phyloP scores from a whole-genome alignment of 2,113 vertebrate genomes.

The Rattus rattus region DNA sequence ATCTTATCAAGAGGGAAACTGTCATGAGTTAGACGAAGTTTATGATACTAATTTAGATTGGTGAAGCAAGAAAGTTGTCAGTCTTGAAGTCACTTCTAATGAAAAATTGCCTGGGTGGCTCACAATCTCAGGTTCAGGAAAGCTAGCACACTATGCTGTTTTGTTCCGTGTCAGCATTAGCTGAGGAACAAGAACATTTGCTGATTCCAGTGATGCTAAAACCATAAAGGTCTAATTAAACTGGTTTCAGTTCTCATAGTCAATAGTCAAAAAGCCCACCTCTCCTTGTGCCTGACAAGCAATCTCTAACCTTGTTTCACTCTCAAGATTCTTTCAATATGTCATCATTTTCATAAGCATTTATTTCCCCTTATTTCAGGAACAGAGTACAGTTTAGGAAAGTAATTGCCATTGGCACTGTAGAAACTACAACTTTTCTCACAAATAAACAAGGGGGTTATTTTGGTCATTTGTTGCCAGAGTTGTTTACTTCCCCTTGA shows the following conservation, averaged over 20 bases:
- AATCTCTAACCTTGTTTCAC: not conserved
- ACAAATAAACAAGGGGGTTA: not conserved
- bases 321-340: not conserved
- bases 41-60: not conserved
- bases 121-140: not conserved
- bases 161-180: not conserved
- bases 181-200: no score
- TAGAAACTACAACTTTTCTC: not conserved
- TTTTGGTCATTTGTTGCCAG: not conserved
- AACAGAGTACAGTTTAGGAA: not conserved
- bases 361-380: not conserved
- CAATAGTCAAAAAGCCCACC: not conserved
- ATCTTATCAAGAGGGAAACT: not conserved
- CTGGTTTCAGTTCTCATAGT: not conserved
- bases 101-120: not conserved
- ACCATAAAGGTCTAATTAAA: not conserved
- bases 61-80: not conserved
- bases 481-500: not conserved
- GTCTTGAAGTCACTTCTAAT: not conserved
- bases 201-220: not conserved
- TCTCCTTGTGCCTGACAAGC: not conserved
- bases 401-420: not conserved
- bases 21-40: not conserved
- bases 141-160: not conserved
- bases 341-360: not conserved